phyloP scores from a whole-genome alignment of 1,140 invertebrate species.

The Magallana angulata region DNA sequence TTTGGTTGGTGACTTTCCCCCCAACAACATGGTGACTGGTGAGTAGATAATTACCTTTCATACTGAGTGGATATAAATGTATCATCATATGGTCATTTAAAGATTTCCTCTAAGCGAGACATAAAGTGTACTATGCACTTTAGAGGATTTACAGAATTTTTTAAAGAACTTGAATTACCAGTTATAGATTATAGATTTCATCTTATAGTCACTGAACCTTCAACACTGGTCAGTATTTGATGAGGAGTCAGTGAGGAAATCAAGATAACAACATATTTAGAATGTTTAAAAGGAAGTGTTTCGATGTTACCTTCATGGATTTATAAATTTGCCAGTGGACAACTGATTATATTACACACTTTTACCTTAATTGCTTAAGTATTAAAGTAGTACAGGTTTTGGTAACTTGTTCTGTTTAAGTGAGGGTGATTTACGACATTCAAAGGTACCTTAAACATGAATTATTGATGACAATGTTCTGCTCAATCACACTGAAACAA shows the following conservation, averaged over 20 bases:
- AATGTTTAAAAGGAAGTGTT: neutral
- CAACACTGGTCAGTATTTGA: neutral
- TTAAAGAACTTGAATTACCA: neutral
- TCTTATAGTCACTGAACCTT: too few relatives aligned
- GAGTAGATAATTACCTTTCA: neutral
- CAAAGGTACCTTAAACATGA: neutral
- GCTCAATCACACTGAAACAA: neutral
- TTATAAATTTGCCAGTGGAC: too few relatives aligned
- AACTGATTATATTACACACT: too few relatives aligned
- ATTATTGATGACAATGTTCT: conserved; percentile 12
- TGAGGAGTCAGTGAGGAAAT: neutral
- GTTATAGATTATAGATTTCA: neutral
- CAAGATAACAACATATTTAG: neutral
- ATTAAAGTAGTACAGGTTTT: too few relatives aligned
- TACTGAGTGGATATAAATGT: too few relatives aligned
- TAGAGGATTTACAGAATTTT: neutral
- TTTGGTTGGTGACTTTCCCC: conserved; percentile 69
- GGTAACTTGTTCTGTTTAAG: neutral
- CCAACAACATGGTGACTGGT: conserved; percentile 68
- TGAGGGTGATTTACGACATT: neutral
- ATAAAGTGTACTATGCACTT: neutral
- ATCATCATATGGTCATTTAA: too few relatives aligned
- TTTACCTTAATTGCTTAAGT: too few relatives aligned
- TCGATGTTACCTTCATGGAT: neutral
- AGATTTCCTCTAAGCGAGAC: neutral